Conservation (phyloP, 2,113 vertebrate species). For the Phylloscopus trochilus region DNA sequence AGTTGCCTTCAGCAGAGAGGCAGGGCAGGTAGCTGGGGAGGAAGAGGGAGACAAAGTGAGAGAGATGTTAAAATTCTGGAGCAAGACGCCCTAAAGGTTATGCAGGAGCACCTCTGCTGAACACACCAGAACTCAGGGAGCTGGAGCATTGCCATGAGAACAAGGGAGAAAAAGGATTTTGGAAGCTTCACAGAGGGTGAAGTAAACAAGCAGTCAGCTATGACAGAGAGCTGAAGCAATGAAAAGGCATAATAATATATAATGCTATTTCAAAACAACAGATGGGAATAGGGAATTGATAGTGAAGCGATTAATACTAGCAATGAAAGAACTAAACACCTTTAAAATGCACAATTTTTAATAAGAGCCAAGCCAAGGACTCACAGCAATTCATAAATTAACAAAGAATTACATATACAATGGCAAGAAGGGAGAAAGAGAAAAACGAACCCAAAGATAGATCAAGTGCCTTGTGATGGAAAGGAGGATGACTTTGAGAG, state of each 20-base stretch:
- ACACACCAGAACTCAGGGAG: not conserved
- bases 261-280: constrained; percentile 70
- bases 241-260: constrained; percentile 68
- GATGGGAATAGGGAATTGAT: constrained; percentile 72
- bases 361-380: constrained; percentile 57
- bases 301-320: constrained; percentile 67
- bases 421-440: constrained; percentile 12
- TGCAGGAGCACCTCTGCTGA: not conserved
- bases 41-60: not conserved
- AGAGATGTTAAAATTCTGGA: not conserved
- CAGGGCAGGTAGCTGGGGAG: not conserved
- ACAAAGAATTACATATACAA: constrained; percentile 34
- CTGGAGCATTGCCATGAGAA: constrained; percentile 13
- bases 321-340: constrained; percentile 68
- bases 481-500: not conserved
- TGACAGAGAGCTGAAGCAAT: constrained; percentile 62
- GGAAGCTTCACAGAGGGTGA: constrained; percentile 55
- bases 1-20: not conserved
- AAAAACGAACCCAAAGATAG: not conserved
- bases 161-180: constrained; percentile 29
- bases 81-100: not conserved
- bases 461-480: not conserved
- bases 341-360: constrained; percentile 70
- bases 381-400: constrained; percentile 69
- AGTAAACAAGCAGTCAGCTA: constrained; percentile 70